A percentile compares a stretch with the other conserved stretches of the same genome.
Conservation (phyloP, 2,888 invertebrate species). For the Stenchaetothrips biformis region DNA sequence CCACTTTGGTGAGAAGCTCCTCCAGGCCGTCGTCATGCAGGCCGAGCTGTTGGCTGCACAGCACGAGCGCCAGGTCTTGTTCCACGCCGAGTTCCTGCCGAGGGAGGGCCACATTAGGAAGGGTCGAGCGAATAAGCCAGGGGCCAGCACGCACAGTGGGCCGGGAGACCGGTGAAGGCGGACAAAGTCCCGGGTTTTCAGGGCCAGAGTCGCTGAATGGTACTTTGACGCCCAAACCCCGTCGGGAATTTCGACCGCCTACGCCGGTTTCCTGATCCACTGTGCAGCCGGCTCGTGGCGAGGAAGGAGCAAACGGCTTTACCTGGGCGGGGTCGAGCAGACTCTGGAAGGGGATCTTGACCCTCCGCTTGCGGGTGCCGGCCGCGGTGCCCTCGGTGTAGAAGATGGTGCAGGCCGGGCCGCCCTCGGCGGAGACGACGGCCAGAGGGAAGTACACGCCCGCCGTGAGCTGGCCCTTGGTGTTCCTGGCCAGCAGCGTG, state of each 20-base stretch:
- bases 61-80: constrained; percentile 55
- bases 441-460: constrained; percentile 81
- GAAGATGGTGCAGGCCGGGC: constrained; percentile 63
- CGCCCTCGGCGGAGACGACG: constrained; percentile 34
- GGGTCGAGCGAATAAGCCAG: too few species aligned
- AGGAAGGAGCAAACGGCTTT: constrained; percentile 32
- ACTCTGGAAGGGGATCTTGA: constrained; percentile 63
- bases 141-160: too few species aligned
- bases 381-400: constrained; percentile 48
- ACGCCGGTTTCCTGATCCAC: too few species aligned
- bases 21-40: constrained; percentile 59
- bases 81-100: constrained; percentile 46
- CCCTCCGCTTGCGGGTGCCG: constrained; percentile 58
- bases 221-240: not conserved
- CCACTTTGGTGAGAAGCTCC: constrained; percentile 59
- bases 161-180: too few species aligned
- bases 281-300: not conserved
- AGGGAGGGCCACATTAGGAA: constrained; percentile 33
- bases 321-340: constrained; percentile 45
- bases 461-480: constrained; percentile 75
- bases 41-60: constrained; percentile 70
- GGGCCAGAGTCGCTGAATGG: too few species aligned
- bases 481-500: constrained; percentile 74
- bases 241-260: too few species aligned
- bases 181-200: too few species aligned